A percentile compares a stretch with the other conserved stretches of the same genome.
Evolutionary conservation across 1,140 invertebrate genomes (phyloP).

Genomic region (Drosophila bipectinata): DNA sequence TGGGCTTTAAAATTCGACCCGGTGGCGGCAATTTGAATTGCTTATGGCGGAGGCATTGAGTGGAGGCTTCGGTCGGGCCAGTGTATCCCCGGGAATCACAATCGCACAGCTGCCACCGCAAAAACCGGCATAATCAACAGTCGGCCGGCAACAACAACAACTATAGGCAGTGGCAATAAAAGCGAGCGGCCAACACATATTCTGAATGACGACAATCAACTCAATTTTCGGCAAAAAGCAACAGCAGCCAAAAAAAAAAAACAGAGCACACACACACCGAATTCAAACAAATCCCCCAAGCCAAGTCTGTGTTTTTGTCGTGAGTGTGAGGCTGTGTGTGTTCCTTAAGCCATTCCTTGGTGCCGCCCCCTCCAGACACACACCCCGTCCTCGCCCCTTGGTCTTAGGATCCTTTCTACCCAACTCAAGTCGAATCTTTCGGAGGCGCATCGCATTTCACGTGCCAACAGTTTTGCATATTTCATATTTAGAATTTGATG

Average conservation of each 20-base stretch:
- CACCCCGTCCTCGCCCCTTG: neutral
- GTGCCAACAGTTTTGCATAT: constrained; percentile 67
- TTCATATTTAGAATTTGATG: constrained; percentile 72
- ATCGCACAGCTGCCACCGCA: constrained; percentile 30
- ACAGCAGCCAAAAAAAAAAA: constrained; percentile 1
- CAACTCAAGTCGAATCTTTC: neutral
- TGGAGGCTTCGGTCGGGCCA: neutral
- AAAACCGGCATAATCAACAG: constrained; percentile 28
- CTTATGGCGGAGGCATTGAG: neutral
- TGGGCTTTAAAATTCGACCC: constrained; percentile 23
- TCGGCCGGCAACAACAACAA: neutral
- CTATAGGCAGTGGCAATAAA: constrained; percentile 26
- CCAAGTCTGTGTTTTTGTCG: constrained; percentile 3
- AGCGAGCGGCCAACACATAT: constrained; percentile 48
- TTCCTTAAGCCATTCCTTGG: constrained; percentile 21
- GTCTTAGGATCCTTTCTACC: neutral
- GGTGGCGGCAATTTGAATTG: constrained; percentile 16
- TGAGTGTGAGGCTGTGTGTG: neutral
- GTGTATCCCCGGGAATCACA: constrained; percentile 32
- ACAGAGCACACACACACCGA: constrained; percentile 29
- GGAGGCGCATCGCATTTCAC: constrained; percentile 47
- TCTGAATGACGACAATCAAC: constrained; percentile 75
- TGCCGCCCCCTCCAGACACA: neutral
- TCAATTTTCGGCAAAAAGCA: constrained; percentile 52
- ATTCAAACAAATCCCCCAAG: constrained; percentile 46